phyloP scores from a whole-genome alignment of 30 jellyfish, hydroid and myxozoan genomes.

The Thelohanellus kitauei region DNA sequence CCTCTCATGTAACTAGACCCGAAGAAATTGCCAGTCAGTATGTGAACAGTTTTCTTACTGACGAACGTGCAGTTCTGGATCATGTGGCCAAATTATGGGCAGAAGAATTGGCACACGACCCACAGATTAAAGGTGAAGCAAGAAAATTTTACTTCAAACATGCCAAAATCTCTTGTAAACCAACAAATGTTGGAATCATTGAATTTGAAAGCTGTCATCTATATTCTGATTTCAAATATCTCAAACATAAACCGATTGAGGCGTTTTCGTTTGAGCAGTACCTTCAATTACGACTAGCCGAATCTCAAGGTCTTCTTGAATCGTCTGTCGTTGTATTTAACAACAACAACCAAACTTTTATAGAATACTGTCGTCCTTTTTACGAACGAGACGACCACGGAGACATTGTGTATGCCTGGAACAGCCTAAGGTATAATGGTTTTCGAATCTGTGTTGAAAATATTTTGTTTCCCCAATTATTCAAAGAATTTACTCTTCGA shows the following conservation, averaged over 20 bases:
- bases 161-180: slow-evolving; percentile 45
- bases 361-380: too few species aligned
- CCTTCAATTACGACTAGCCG: slow-evolving; percentile 55
- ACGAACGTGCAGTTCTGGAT: slow-evolving; percentile 49
- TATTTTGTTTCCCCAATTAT: too few species aligned
- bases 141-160: slow-evolving; percentile 37
- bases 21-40: slow-evolving; percentile 66
- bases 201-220: slow-evolving; percentile 31
- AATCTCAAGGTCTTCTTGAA: slow-evolving; percentile 36
- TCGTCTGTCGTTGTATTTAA: too few species aligned
- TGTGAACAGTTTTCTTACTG: too few species aligned
- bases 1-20: slow-evolving; percentile 40
- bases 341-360: too few species aligned
- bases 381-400: too few species aligned
- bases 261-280: slow-evolving; percentile 72
- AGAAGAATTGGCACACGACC: slow-evolving; percentile 34
- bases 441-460: too few species aligned
- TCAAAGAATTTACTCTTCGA: too few species aligned
- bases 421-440: too few species aligned
- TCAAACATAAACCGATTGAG: slow-evolving; percentile 48
- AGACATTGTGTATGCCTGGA: too few species aligned
- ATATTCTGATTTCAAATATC: slow-evolving; percentile 48
- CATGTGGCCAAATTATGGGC: slow-evolving; percentile 91
- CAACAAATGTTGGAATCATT: too few species aligned
- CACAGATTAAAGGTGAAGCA: slow-evolving; percentile 35